These are phyloP conservation scores for Indicator indicator DNA, from an alignment of 2,113 vertebrate species.

Conservation along the genomic window DNA sequence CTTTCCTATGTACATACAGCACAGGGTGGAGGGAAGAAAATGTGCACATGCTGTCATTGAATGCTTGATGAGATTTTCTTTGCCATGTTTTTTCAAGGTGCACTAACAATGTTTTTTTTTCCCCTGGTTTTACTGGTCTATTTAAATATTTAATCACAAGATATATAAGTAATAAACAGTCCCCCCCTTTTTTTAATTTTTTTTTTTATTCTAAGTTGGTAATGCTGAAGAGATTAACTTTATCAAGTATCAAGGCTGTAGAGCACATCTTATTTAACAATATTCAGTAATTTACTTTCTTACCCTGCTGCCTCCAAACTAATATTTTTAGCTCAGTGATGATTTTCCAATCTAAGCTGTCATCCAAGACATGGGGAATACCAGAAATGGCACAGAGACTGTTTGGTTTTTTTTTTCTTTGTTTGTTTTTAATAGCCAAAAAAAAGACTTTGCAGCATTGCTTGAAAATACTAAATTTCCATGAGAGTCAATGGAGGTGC, in stretches of 20 bases:
- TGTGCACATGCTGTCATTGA: rapidly evolving
- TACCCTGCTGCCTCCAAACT: conserved; percentile 20
- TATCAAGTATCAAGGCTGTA: background rate
- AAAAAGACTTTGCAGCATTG: conserved; percentile 8
- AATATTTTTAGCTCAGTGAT: conserved; percentile 56
- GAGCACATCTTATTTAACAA: background rate
- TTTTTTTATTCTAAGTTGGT: background rate
- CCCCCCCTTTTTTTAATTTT: background rate
- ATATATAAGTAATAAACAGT: background rate
- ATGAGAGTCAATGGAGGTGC: conserved; percentile 8
- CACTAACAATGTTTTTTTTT: background rate
- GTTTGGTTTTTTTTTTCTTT: too few relatives aligned
- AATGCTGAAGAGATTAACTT: background rate
- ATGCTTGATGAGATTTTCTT: background rate
- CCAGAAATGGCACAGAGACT: background rate
- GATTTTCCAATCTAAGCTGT: conserved; percentile 38
- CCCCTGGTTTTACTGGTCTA: background rate
- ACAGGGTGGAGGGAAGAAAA: background rate
- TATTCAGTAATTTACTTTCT: background rate
- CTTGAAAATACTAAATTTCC: conserved; percentile 50
- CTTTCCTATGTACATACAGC: background rate
- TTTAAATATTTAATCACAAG: background rate
- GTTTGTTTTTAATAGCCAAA: background rate
- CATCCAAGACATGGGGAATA: conserved; percentile 34
- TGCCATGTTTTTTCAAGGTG: background rate